phyloP scores from a whole-genome alignment of 64 coral and sea anemone species.

The Trachythela sp. region DNA sequence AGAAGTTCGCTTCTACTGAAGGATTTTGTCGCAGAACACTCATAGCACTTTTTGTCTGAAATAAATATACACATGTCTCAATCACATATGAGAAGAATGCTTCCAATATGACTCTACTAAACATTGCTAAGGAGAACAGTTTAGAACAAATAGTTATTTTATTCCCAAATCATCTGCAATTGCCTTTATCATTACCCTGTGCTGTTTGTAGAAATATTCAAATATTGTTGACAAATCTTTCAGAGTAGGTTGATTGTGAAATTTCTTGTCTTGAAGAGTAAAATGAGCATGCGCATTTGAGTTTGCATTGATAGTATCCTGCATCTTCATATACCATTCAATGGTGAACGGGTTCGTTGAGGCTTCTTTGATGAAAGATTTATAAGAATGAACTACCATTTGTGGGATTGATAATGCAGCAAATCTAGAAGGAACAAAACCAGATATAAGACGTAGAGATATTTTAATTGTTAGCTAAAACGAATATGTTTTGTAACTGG shows the following conservation, averaged over 20 bases:
- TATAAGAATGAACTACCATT: slow-evolving; percentile 63
- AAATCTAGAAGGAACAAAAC: slow-evolving; percentile 24
- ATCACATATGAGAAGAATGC: too few relatives aligned
- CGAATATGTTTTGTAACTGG: too few relatives aligned
- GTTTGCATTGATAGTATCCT: slow-evolving; percentile 84
- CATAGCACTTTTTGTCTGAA: slow-evolving; percentile 89
- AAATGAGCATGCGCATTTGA: slow-evolving; percentile 82
- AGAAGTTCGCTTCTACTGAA: slow-evolving; percentile 87
- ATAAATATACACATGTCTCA: neutral
- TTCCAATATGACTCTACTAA: too few relatives aligned
- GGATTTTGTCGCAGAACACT: slow-evolving; percentile 72
- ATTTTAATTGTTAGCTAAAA: too few relatives aligned
- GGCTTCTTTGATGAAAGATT: slow-evolving; percentile 84
- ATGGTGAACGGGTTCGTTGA: slow-evolving; percentile 93
- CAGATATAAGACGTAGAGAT: too few relatives aligned
- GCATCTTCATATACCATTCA: slow-evolving; percentile 99
- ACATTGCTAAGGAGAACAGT: too few relatives aligned
- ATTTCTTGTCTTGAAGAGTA: slow-evolving; percentile 71
- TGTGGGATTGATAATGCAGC: slow-evolving; percentile 61
- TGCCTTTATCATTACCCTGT: slow-evolving; percentile 70
- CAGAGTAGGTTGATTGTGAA: slow-evolving; percentile 63
- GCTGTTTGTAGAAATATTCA: slow-evolving; percentile 74
- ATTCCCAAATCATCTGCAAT: too few relatives aligned
- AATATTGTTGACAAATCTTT: slow-evolving; percentile 78
- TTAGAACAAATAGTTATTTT: too few relatives aligned